These are phyloP conservation scores for Zootoca vivipara DNA, from an alignment of 2,113 vertebrate species.

Conservation along the genomic window DNA sequence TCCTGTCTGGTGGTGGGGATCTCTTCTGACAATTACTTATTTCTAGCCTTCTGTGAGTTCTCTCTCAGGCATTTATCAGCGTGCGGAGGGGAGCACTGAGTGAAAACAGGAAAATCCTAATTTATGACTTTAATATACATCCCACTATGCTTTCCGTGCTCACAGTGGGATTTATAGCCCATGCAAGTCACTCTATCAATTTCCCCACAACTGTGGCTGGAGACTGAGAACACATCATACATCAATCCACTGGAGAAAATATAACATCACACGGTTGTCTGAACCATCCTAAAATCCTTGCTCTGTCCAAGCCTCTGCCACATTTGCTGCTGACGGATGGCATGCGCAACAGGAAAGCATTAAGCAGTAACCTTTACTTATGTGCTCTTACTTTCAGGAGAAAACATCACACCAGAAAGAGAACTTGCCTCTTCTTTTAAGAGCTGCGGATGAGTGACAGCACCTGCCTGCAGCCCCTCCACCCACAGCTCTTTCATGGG, in stretches of 20 bases:
- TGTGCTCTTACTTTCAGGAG: rapidly evolving
- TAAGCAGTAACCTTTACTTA: neutral
- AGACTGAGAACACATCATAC: neutral
- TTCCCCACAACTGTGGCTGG: constrained; percentile 32
- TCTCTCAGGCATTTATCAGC: constrained; percentile 30
- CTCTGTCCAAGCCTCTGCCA: neutral
- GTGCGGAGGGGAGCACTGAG: constrained; percentile 27
- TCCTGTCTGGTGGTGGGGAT: neutral
- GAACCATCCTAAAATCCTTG: neutral
- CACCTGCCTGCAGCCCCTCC: neutral
- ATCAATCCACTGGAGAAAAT: constrained; percentile 19
- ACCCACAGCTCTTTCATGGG: neutral
- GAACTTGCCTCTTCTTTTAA: neutral
- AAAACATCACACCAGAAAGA: neutral
- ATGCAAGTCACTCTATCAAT: neutral
- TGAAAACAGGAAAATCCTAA: constrained; percentile 54
- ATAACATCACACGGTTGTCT: neutral
- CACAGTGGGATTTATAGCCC: constrained; percentile 28
- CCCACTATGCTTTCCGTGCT: constrained; percentile 41
- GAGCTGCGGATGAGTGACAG: neutral
- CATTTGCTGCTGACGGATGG: neutral
- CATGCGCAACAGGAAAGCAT: rapidly evolving
- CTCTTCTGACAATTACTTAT: constrained; percentile 15
- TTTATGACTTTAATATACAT: constrained; percentile 52
- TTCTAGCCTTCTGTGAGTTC: neutral